Conservation (phyloP, 2,797 vertebrate species). For the Phalloptychus januarius region DNA sequence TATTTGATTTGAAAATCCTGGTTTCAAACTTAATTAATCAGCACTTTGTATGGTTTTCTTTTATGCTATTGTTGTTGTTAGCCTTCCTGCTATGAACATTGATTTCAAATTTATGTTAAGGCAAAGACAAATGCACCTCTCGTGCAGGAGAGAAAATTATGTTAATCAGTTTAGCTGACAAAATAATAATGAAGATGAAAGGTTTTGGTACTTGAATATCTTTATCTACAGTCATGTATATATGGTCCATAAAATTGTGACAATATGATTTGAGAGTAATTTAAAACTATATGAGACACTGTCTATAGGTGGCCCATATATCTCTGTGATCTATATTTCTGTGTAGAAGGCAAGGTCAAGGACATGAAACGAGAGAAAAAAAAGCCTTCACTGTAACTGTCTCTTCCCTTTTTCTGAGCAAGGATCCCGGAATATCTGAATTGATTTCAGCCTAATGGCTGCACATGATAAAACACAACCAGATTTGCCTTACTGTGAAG, state of each 20-base stretch:
- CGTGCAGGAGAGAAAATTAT: not conserved
- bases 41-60: too few relatives aligned
- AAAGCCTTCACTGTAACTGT: slow-evolving; percentile 27
- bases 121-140: not conserved
- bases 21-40: not conserved
- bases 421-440: slow-evolving; percentile 50
- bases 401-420: slow-evolving; percentile 9
- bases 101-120: not conserved
- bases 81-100: not conserved
- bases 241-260: slow-evolving; percentile 2
- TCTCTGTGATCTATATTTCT: slow-evolving; percentile 24
- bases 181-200: not conserved
- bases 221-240: not conserved
- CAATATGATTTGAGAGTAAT: slow-evolving; percentile 9
- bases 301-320: slow-evolving; percentile 34
- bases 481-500: slow-evolving; percentile 52
- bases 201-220: not conserved
- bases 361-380: slow-evolving; percentile 18
- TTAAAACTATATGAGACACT: slow-evolving; percentile 13
- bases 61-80: not conserved
- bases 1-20: not conserved
- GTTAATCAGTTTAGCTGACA: not conserved
- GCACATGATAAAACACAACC: slow-evolving; percentile 57
- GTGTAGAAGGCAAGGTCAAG: slow-evolving; percentile 52
- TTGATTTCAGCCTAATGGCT: slow-evolving; percentile 60